phyloP scores from a whole-genome alignment of 1,140 invertebrate genomes.

The Stenopsyche tienmushanensis region DNA sequence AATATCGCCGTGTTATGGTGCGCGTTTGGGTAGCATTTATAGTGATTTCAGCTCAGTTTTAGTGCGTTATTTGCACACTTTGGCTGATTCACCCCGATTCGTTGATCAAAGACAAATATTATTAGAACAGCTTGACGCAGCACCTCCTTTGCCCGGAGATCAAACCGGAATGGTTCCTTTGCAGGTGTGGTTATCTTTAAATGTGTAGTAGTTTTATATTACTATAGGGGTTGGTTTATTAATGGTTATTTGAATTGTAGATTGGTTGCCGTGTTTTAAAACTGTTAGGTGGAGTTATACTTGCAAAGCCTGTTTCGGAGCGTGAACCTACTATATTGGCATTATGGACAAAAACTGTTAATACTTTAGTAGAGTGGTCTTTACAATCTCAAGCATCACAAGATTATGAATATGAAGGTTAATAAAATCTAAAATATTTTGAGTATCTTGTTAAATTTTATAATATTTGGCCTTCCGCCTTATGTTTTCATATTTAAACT shows the following conservation, averaged over 20 bases:
- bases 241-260: constrained; percentile 74
- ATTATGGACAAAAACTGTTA: constrained; percentile 87
- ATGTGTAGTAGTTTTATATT: constrained; percentile 55
- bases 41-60: constrained; percentile 75
- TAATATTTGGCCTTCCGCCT: not conserved
- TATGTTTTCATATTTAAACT: too few relatives aligned
- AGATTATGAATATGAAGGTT: constrained; percentile 70
- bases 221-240: constrained; percentile 70
- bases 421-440: constrained; percentile 2
- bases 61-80: constrained; percentile 75
- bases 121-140: constrained; percentile 48
- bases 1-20: constrained; percentile 72
- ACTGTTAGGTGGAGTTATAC: constrained; percentile 68
- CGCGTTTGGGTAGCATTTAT: constrained; percentile 70
- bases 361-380: constrained; percentile 83
- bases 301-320: constrained; percentile 80
- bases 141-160: constrained; percentile 42
- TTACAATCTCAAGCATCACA: constrained; percentile 56
- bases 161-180: constrained; percentile 50
- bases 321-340: constrained; percentile 85
- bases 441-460: not conserved
- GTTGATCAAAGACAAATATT: constrained; percentile 47
- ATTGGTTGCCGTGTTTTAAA: constrained; percentile 85
- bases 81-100: constrained; percentile 47
- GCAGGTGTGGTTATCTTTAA: constrained; percentile 44